A percentile compares a stretch with the other conserved stretches of the same genome.
These are phyloP conservation scores for Acheta domesticus DNA, from an alignment of 2,888 invertebrate genomes.

Conservation along the genomic window DNA sequence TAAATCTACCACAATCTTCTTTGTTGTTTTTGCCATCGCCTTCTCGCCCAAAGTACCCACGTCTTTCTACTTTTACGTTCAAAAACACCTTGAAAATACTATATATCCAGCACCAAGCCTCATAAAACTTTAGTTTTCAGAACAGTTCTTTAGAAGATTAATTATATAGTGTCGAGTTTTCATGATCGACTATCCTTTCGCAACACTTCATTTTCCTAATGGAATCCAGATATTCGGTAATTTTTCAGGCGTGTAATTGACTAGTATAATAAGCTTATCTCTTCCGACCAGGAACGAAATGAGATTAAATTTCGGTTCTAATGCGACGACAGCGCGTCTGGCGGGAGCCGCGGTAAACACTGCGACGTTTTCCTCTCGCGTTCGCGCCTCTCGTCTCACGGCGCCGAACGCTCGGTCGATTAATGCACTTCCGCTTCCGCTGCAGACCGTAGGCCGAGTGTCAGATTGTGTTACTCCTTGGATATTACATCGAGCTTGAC, in stretches of 20 bases:
- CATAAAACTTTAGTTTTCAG: not conserved
- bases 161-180: conserved; percentile 5
- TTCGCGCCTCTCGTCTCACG: too few species aligned
- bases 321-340: too few species aligned
- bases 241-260: not conserved
- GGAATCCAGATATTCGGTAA: not conserved
- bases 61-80: not conserved
- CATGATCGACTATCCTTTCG: not conserved
- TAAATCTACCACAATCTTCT: too few species aligned
- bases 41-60: not conserved
- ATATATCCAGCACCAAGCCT: not conserved
- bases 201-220: conserved; percentile 3
- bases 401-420: too few species aligned
- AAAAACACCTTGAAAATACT: not conserved
- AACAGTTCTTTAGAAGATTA: not conserved
- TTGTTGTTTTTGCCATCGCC: not conserved
- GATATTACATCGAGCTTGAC: too few species aligned
- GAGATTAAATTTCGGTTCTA: not conserved
- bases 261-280: not conserved
- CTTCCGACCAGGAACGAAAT: not conserved
- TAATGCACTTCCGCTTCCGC: too few species aligned
- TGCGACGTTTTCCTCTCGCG: too few species aligned
- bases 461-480: too few species aligned
- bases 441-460: too few species aligned
- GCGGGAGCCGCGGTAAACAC: too few species aligned